Conservation (phyloP, 2,888 invertebrate species). For the Busseola fusca region DNA sequence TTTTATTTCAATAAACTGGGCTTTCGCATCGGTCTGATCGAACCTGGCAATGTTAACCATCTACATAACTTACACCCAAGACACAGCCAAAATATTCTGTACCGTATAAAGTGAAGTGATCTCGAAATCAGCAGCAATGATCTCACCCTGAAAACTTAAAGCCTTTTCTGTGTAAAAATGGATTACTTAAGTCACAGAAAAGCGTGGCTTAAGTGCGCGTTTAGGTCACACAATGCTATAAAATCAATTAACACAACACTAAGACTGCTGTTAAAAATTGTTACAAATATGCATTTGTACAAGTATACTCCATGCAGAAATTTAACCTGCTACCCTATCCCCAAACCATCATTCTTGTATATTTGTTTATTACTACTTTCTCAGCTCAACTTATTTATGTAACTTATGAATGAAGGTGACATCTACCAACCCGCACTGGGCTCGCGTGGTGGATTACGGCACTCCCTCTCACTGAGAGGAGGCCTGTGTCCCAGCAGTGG, state of each 20-base stretch:
- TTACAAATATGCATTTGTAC: not conserved
- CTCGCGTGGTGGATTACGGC: too few species aligned
- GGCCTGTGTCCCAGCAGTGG: too few species aligned
- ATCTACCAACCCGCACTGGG: too few species aligned
- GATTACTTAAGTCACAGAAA: too few species aligned
- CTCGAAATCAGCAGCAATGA: too few species aligned
- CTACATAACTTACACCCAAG: constrained; percentile 5
- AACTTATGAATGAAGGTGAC: not conserved
- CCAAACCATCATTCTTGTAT: not conserved
- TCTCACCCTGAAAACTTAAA: too few species aligned
- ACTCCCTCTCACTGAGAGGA: too few species aligned
- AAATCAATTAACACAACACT: not conserved
- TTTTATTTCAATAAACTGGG: not conserved
- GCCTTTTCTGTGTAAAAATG: too few species aligned
- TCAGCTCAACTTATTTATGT: not conserved
- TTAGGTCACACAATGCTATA: too few species aligned
- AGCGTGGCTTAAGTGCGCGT: too few species aligned
- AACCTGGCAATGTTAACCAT: not conserved
- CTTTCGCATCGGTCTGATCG: not conserved
- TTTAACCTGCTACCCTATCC: not conserved
- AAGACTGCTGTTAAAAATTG: not conserved
- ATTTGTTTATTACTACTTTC: not conserved
- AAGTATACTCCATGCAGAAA: not conserved
- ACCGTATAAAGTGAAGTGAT: not conserved
- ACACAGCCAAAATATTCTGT: not conserved